Conservation (phyloP, 2,888 invertebrate genomes). For the Chrysolina haemoptera region DNA sequence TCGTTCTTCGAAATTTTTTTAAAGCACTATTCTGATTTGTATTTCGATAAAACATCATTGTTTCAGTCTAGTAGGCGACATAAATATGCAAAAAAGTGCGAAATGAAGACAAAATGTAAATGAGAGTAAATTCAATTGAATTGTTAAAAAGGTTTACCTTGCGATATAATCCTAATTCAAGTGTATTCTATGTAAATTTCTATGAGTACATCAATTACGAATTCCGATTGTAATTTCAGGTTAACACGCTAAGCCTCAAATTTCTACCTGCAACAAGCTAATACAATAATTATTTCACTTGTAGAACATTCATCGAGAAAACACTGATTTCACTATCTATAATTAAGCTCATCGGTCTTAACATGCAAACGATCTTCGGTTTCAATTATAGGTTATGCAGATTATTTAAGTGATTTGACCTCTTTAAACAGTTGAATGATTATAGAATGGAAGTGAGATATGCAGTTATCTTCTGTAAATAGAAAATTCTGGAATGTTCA, state of each 20-base stretch:
- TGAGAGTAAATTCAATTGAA: not conserved
- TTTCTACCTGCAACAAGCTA: not conserved
- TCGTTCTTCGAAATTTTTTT: too few species aligned
- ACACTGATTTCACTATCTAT: not conserved
- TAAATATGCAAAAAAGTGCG: not conserved
- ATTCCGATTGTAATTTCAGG: not conserved
- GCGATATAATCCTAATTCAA: not conserved
- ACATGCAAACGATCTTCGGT: conserved; percentile 2
- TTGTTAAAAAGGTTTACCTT: not conserved
- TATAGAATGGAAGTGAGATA: not conserved
- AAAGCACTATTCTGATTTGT: too few species aligned
- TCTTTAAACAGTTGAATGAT: not conserved
- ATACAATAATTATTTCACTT: not conserved
- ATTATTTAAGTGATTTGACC: conserved; percentile 1
- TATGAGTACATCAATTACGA: not conserved
- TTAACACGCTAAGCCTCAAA: not conserved
- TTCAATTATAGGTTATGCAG: not conserved
- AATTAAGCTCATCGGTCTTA: not conserved
- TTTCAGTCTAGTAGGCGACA: too few species aligned
- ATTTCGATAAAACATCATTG: too few species aligned
- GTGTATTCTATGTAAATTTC: not conserved
- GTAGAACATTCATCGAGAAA: conserved; percentile 1
- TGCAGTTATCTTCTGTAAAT: not conserved
- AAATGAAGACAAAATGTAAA: not conserved
- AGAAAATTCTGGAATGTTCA: too few species aligned